These are phyloP conservation scores for Phocides pigmalion DNA, from an alignment of 1,140 invertebrate species.

Conservation along the genomic window DNA sequence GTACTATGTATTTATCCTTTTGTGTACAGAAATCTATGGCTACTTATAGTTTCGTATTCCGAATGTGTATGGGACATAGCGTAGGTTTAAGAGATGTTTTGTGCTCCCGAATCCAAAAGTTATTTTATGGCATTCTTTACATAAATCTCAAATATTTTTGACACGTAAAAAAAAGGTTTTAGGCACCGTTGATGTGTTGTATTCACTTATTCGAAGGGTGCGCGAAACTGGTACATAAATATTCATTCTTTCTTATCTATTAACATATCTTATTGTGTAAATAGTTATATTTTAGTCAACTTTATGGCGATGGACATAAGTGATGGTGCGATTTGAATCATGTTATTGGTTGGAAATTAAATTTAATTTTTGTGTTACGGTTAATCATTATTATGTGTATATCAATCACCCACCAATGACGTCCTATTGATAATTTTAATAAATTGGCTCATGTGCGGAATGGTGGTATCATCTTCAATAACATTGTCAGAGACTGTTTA, in stretches of 20 bases:
- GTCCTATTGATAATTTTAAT: too few relatives aligned
- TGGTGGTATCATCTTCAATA: too few relatives aligned
- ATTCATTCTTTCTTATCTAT: not conserved
- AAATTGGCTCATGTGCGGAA: too few relatives aligned
- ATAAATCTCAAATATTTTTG: constrained; percentile 28
- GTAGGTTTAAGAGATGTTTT: constrained; percentile 32
- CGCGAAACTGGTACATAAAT: not conserved
- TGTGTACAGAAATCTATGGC: constrained; percentile 24
- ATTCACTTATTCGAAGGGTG: constrained; percentile 19
- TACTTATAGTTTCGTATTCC: constrained; percentile 28
- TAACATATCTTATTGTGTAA: constrained; percentile 16
- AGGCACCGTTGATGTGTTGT: constrained; percentile 19
- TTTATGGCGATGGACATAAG: constrained; percentile 10
- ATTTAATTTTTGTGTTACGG: not conserved
- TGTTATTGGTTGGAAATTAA: not conserved
- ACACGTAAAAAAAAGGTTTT: constrained; percentile 12
- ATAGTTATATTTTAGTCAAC: constrained; percentile 22
- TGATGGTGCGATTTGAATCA: constrained; percentile 18
- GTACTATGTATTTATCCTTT: constrained; percentile 28
- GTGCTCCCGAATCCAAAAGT: constrained; percentile 12
- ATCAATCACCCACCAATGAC: too few relatives aligned
- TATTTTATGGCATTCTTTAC: constrained; percentile 31
- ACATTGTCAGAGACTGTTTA: too few relatives aligned
- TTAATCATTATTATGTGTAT: not conserved
- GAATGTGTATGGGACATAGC: constrained; percentile 14